phyloP scores from a whole-genome alignment of 2,888 invertebrate species.

The Athalia circularis region DNA sequence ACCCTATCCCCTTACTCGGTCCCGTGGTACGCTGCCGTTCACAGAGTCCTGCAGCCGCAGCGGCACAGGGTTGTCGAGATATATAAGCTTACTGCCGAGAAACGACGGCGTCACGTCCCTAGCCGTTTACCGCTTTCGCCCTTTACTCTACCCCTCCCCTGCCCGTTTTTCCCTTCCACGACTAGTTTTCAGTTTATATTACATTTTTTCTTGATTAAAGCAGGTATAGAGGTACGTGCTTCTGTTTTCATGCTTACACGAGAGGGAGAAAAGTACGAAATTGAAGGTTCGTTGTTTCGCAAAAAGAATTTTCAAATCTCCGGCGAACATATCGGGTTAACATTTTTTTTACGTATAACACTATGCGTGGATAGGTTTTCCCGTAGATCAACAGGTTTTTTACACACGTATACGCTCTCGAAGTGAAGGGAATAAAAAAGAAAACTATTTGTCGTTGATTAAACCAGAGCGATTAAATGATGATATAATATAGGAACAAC shows the following conservation, averaged over 20 bases:
- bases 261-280: background rate
- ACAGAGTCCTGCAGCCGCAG: conserved; percentile 73
- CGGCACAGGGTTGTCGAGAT: conserved; percentile 51
- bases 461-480: conserved; percentile 1
- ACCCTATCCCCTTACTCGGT: conserved; percentile 51
- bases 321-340: too few species aligned
- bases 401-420: background rate
- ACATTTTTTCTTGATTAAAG: conserved; percentile 70
- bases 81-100: conserved; percentile 68
- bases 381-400: conserved; percentile 15
- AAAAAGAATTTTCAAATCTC: background rate
- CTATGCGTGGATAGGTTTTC: background rate
- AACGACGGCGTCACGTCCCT: conserved; percentile 67
- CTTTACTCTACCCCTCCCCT: conserved; percentile 26
- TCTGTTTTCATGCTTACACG: background rate
- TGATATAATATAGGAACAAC: background rate
- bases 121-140: conserved; percentile 29
- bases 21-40: conserved; percentile 69
- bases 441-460: background rate
- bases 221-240: conserved; percentile 48
- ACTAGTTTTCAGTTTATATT: conserved; percentile 69
- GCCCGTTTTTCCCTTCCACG: conserved; percentile 19
- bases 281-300: background rate
- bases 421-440: background rate
- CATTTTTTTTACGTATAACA: background rate